A percentile compares a stretch with the other conserved stretches of the same genome.
Evolutionary conservation across 2,797 vertebrate genomes (phyloP).

Genomic region (Galaxias olidus): DNA sequence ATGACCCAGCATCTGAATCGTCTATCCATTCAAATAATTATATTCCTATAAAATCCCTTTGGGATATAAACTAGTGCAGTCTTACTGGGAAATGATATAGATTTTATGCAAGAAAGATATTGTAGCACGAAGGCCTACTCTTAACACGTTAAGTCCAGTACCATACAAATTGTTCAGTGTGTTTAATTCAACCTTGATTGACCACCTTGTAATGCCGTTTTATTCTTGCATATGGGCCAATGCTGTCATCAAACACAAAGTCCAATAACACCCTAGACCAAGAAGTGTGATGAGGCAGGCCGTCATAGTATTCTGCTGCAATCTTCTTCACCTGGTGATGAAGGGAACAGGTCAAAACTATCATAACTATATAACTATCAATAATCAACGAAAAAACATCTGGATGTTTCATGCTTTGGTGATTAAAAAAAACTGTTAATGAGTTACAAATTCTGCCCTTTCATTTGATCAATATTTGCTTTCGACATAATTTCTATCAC

Average conservation of each 20-base stretch:
- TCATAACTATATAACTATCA: neutral
- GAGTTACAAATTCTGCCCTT: constrained; percentile 32
- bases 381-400: no score
- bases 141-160: no score
- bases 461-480: constrained; percentile 41
- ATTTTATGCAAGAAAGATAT: no score
- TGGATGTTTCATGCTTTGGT: constrained; percentile 9
- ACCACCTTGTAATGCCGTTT: constrained; percentile 86
- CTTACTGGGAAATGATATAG: no score
- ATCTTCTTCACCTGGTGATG: constrained; percentile 90
- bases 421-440: constrained; percentile 40
- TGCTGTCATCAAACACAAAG: constrained; percentile 90
- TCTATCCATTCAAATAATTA: no score
- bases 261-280: constrained; percentile 95
- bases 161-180: no score
- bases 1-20: no score
- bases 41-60: no score
- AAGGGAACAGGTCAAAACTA: neutral
- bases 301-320: constrained; percentile 93
- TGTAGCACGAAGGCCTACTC: no score
- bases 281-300: constrained; percentile 90
- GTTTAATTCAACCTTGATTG: constrained; percentile 51
- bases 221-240: constrained; percentile 90
- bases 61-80: no score
- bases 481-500: constrained; percentile 6